A percentile compares a stretch with the other conserved stretches of the same genome.
phyloP scores from a whole-genome alignment of 2,797 vertebrate species.

The Phoeniculus purpureus region DNA sequence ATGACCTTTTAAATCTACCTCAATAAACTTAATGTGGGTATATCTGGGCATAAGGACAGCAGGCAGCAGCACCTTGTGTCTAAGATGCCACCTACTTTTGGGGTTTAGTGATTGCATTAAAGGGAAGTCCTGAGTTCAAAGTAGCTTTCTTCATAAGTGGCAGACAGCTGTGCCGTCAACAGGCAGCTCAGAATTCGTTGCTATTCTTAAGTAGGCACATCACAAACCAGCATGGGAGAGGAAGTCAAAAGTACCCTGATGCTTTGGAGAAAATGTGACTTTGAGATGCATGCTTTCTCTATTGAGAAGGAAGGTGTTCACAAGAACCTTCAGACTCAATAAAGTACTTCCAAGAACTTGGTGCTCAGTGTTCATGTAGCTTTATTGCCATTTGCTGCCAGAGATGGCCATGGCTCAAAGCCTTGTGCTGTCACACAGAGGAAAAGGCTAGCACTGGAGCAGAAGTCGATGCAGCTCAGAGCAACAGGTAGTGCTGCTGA shows the following conservation, averaged over 20 bases:
- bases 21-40: not conserved
- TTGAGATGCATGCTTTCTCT: not conserved
- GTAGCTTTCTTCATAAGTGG: not conserved
- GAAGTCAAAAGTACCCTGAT: not conserved
- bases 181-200: not conserved
- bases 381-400: not conserved
- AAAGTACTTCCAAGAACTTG: not conserved
- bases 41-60: not conserved
- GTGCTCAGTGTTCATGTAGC: accelerated
- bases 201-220: not conserved
- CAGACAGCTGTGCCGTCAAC: not conserved
- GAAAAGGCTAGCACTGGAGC: not conserved
- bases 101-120: not conserved
- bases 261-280: not conserved
- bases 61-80: not conserved
- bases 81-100: not conserved
- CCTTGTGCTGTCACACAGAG: not conserved
- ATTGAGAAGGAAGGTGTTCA: not conserved
- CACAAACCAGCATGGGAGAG: not conserved
- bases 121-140: not conserved
- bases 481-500: not conserved
- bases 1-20: not conserved
- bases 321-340: not conserved
- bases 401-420: accelerated
- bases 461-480: not conserved